Conservation (phyloP, 2,888 invertebrate genomes). For the Sphaeridia pumilis region DNA sequence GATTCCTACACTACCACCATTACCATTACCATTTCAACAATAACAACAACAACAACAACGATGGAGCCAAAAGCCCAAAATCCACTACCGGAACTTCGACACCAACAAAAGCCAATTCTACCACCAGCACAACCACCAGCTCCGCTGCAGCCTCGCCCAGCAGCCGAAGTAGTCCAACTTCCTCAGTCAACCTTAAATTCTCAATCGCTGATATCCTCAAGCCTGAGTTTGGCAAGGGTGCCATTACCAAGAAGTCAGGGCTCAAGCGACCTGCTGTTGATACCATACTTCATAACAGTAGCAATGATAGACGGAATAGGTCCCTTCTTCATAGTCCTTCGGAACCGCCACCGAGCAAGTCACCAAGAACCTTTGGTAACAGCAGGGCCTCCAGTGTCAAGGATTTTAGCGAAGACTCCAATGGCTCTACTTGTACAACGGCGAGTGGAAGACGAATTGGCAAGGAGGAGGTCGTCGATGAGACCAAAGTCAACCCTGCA, state of each 20-base stretch:
- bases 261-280: neutral
- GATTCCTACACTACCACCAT: conserved; percentile 1
- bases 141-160: conserved; percentile 5
- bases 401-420: conserved; percentile 35
- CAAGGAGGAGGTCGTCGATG: conserved; percentile 27
- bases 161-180: neutral
- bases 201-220: conserved; percentile 65
- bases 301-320: too few species aligned
- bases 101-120: neutral
- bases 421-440: too few species aligned
- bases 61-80: too few species aligned
- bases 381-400: conserved; percentile 33
- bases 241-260: neutral
- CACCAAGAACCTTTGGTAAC: neutral
- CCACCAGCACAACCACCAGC: too few species aligned
- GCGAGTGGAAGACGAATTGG: conserved; percentile 2
- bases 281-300: too few species aligned
- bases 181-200: conserved; percentile 47
- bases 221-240: conserved; percentile 54
- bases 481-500: conserved; percentile 32
- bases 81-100: too few species aligned
- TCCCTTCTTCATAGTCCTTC: too few species aligned
- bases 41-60: too few species aligned
- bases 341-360: neutral
- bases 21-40: neutral